A percentile compares a stretch with the other conserved stretches of the same genome.
Evolutionary conservation across 2,888 invertebrate species (phyloP).

Genomic region (Catonia carolina): DNA sequence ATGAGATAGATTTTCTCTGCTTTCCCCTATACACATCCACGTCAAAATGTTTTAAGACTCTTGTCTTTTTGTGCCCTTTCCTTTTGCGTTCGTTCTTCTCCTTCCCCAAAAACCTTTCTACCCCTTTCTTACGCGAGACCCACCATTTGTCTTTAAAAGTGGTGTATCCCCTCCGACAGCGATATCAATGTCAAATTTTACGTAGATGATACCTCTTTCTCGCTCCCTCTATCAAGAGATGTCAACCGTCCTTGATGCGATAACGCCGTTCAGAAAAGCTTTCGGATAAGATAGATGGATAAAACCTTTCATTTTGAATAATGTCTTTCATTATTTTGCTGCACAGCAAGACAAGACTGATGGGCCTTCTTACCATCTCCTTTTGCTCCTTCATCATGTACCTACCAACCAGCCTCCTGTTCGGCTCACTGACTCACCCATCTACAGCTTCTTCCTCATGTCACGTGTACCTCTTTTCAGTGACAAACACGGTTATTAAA

Average conservation of each 20-base stretch:
- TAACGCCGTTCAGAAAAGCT: conserved; percentile 24
- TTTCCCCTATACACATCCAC: conserved; percentile 18
- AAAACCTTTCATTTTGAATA: conserved; percentile 15
- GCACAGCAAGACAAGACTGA: conserved; percentile 12
- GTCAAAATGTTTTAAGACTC: conserved; percentile 25
- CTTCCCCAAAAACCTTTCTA: not conserved
- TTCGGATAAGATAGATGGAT: conserved; percentile 24
- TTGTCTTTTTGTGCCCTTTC: conserved; percentile 24
- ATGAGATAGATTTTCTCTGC: conserved; percentile 27
- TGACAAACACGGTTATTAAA: no score
- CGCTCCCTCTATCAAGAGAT: conserved; percentile 2
- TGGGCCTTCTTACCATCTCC: not conserved
- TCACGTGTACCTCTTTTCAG: no score
- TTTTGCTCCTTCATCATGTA: no score
- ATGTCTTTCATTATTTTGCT: conserved; percentile 13
- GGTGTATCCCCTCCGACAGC: conserved; percentile 13
- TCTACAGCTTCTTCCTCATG: no score
- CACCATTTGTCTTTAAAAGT: conserved; percentile 7
- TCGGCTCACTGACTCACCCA: no score
- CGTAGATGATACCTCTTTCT: conserved; percentile 1
- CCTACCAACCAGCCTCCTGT: no score
- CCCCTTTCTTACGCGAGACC: not conserved
- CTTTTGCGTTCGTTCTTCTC: conserved; percentile 20
- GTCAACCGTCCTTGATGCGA: conserved; percentile 21
- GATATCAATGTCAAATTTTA: conserved; percentile 22